Evolutionary conservation across 1,140 invertebrate genomes (phyloP), one percentile per base, ranked within the genome.

Genomic region (Scaptomyza graminum): DNA sequence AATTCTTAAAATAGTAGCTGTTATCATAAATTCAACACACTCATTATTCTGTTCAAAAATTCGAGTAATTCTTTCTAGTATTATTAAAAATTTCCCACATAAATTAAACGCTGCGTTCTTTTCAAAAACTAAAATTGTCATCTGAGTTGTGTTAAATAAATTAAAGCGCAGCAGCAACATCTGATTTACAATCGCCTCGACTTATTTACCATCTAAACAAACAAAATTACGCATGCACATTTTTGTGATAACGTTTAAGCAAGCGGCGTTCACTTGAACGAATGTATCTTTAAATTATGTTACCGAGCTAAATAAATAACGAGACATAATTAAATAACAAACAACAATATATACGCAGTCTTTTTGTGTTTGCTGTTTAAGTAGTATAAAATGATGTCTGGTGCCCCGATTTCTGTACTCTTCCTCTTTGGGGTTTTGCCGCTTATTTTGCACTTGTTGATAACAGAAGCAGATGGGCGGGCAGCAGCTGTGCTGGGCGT

Each of bases 221-320:
- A 46, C 71, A 71, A 43, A 60, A 31, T 2, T 12, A n/a, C 12
- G 37, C 37, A 41, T n/a, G 12, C 67, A 64, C 55, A 79, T 52
- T 46, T 68, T 88, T 88, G 83, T 87, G 83, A 87, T 87, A 87
- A 73, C 49, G 84, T 79, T 83, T 87, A 85, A 80, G 81, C 80
- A 71, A 88, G 79, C 82, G 55, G 63, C 74, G 64, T 76, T 82
- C 74, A 51, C 74, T 67, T 72, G 62, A 75, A 72, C 74, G 82
- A 87, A 72, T 82, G 64, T 85, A 82, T 82, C 82, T 87, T 71
- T 80, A 87, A 76, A 74, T 68, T 70, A 87, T 61, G 59, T 83
- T 87, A 87, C 79, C 62, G 49, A 78, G 59, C 34, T 82, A 73
- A 87, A 80, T 76, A 78, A 85, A 87, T 65, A 87, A 82, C 74